phyloP scores from a whole-genome alignment of 1,140 invertebrate genomes.

The Saccostrea glomerata region DNA sequence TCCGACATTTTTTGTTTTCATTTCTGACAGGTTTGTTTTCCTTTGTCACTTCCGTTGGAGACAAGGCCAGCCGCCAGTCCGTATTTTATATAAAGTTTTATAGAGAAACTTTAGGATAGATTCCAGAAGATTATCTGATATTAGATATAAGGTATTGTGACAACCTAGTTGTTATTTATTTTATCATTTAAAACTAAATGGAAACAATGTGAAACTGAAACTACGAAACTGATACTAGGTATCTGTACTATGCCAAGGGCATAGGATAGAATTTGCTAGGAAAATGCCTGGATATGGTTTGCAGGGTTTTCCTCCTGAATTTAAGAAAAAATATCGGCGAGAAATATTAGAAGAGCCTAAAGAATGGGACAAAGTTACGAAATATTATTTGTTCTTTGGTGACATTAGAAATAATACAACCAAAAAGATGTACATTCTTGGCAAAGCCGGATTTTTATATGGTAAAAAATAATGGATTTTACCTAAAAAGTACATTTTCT shows the following conservation, averaged over 20 bases:
- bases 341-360: not conserved
- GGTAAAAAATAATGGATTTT: not conserved
- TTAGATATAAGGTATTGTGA: no score
- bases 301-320: not conserved
- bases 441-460: not conserved
- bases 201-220: not conserved
- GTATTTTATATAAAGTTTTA: not conserved
- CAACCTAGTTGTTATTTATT: no score
- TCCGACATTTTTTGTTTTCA: no score
- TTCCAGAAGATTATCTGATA: no score
- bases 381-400: not conserved
- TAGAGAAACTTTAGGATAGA: no score
- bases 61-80: not conserved
- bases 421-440: slow-evolving; percentile 16
- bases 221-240: not conserved
- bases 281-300: not conserved
- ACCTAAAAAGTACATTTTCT: no score
- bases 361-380: not conserved
- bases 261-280: not conserved
- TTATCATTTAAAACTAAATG: no score
- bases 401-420: slow-evolving; percentile 5
- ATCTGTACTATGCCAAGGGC: not conserved
- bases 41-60: not conserved
- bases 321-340: not conserved
- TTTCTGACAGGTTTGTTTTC: no score